Percentiles rank a stretch among this genome's conserved stretches.
These are phyloP conservation scores for Caloenas nicobarica DNA, from an alignment of 2,113 vertebrate species.

Conservation along the genomic window DNA sequence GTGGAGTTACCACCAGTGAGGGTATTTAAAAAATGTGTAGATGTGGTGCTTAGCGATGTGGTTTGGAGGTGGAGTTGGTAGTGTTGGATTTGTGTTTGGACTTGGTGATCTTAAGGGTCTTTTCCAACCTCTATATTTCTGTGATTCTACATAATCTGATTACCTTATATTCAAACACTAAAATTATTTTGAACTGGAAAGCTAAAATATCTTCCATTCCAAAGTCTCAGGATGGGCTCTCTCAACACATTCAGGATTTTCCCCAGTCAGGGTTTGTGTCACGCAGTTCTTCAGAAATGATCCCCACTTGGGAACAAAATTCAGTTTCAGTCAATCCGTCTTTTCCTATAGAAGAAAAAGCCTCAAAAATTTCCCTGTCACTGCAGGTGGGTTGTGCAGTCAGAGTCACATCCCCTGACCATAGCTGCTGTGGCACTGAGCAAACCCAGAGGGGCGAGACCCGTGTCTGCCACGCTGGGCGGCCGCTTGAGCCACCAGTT, in stretches of 20 bases:
- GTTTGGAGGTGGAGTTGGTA: neutral
- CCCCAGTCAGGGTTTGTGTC: neutral
- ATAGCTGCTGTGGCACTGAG: too few relatives aligned
- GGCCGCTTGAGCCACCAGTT: too few relatives aligned
- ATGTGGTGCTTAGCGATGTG: neutral
- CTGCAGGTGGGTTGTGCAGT: fast-evolving
- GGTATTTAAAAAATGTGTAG: fast-evolving
- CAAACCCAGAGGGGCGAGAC: neutral
- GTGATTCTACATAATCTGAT: neutral
- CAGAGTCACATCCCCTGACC: neutral
- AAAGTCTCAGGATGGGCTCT: neutral
- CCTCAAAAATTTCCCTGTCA: neutral
- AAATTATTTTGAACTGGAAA: neutral
- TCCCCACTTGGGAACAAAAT: fast-evolving
- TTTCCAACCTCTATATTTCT: too few relatives aligned
- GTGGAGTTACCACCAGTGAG: neutral
- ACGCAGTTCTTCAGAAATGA: neutral
- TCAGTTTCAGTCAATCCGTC: neutral
- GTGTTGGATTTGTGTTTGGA: neutral
- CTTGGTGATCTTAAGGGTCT: too few relatives aligned
- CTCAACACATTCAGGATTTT: neutral
- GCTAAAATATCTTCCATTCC: neutral
- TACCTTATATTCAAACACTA: neutral
- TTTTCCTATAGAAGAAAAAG: neutral
- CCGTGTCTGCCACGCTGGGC: fast-evolving